Base-by-base conservation (phyloP, 2,888 invertebrate genomes). In the Euzetes globulus region DNA sequence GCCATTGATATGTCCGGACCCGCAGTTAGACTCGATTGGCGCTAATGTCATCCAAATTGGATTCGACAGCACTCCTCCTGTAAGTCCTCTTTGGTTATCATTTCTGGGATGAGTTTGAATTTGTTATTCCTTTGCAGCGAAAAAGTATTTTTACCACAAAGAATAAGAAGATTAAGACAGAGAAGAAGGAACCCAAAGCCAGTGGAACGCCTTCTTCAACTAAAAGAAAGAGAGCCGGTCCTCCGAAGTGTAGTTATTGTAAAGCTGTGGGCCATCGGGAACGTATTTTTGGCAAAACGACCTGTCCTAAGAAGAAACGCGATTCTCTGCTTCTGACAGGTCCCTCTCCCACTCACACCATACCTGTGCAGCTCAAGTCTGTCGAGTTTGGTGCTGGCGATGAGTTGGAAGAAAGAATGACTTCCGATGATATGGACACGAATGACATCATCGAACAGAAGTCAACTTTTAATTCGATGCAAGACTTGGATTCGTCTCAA, bases 191-290 rank as follows among this genome's bases (percentile, higher is more conserved):
- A 0, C 11, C 63, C 17, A 58, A 58, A 27, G 9, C 22, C 19
- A 52, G 3, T 22, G 19, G 11, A 52, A 3, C 22, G 19, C 7
- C 33, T 2, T 17, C 33, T 33, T 3, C 2, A n/a, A 22, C 1
- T 4, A 25, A 27, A 1, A 45, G 70, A 3, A 70, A 70, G 17
- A 41, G 70, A 45, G 70, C 70, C 27, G 70, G 70, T 45, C 70
- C 41, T 41, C 70, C 70, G 25, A 52, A 58, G 25, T 74, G 74
- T 41, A 74, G 74, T 63, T 74, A 74, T 47, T 74, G 74, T 60
- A 72, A 72, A 47, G 50, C 27, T 4, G 45, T 71, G 19, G 74
- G 74, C 13, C 74, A 74, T 63, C 71, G 74, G n/a, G 74, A 74
- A 52, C 22, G 55, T 15, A 60, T 63, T 19, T 74, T 74, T n/a